phyloP scores from a whole-genome alignment of 2,888 invertebrate genomes.

The Maniola hyperantus region DNA sequence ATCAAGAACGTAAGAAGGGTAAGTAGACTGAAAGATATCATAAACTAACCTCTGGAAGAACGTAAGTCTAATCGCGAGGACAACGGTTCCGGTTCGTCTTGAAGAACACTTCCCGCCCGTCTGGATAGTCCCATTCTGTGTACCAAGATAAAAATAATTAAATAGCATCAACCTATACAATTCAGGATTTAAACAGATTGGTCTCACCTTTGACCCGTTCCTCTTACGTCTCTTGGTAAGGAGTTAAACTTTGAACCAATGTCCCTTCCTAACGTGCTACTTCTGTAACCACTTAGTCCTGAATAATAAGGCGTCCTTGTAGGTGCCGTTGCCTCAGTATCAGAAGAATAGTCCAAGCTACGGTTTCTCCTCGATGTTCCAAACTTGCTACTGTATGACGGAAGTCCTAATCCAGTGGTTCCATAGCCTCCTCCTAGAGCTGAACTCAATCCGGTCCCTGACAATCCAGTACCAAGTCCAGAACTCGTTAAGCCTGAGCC shows the following conservation, averaged over 20 bases:
- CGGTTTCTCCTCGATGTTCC: constrained; percentile 89
- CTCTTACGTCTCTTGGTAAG: constrained; percentile 86
- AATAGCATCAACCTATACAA: constrained; percentile 2
- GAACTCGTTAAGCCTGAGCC: constrained; percentile 69
- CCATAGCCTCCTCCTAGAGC: constrained; percentile 69
- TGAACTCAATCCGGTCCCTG: constrained; percentile 67
- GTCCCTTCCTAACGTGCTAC: constrained; percentile 81
- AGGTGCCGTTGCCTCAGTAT: constrained; percentile 96
- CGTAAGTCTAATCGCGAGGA: constrained; percentile 77
- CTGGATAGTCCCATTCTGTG: constrained; percentile 68
- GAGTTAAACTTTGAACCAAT: constrained; percentile 88
- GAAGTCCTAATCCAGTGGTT: constrained; percentile 68
- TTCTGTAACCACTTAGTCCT: constrained; percentile 76
- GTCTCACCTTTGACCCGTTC: constrained; percentile 80
- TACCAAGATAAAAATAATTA: constrained; percentile 1
- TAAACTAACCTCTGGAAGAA: constrained; percentile 73
- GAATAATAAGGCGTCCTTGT: constrained; percentile 89
- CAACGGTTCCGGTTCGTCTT: constrained; percentile 76
- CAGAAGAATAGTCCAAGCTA: constrained; percentile 95
- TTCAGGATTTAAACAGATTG: constrained; percentile 14
- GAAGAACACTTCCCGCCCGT: constrained; percentile 73
- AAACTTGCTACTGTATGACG: constrained; percentile 76
- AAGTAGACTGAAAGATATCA: neutral
- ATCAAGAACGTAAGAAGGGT: neutral
- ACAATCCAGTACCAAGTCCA: constrained; percentile 66